These are phyloP conservation scores for Crotophaga sulcirostris DNA, from an alignment of 2,113 vertebrate genomes.

Conservation along the genomic window DNA sequence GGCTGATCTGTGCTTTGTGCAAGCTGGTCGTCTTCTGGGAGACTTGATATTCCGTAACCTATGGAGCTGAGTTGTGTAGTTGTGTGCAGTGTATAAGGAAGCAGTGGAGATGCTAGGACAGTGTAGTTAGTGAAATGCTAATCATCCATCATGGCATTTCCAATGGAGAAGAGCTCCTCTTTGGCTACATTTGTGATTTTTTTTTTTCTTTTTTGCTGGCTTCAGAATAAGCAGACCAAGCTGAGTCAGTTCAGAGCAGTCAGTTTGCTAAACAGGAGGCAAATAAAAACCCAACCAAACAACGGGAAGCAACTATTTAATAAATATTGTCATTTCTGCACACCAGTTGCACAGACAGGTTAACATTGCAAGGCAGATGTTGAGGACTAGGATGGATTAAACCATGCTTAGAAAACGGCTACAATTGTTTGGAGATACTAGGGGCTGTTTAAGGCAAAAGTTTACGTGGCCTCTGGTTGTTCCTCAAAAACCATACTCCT, in stretches of 20 bases:
- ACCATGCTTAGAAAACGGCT: background rate
- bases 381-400: background rate
- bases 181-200: background rate
- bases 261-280: background rate
- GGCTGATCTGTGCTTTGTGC: background rate
- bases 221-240: background rate
- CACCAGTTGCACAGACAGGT: background rate
- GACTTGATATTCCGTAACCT: accelerated
- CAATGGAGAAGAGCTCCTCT: background rate
- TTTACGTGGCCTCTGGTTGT: background rate
- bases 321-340: background rate
- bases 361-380: background rate
- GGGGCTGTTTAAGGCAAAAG: background rate
- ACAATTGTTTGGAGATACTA: background rate
- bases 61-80: accelerated
- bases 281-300: background rate
- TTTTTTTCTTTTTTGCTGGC: background rate
- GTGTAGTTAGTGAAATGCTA: background rate
- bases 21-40: no score
- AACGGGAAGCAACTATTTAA: background rate
- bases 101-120: background rate
- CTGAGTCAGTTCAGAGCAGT: background rate
- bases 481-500: background rate
- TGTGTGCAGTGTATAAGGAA: accelerated
- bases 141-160: background rate